Evolutionary conservation across 2,888 invertebrate genomes (phyloP).

Genomic region (Poecilobothrus nobilitatus): DNA sequence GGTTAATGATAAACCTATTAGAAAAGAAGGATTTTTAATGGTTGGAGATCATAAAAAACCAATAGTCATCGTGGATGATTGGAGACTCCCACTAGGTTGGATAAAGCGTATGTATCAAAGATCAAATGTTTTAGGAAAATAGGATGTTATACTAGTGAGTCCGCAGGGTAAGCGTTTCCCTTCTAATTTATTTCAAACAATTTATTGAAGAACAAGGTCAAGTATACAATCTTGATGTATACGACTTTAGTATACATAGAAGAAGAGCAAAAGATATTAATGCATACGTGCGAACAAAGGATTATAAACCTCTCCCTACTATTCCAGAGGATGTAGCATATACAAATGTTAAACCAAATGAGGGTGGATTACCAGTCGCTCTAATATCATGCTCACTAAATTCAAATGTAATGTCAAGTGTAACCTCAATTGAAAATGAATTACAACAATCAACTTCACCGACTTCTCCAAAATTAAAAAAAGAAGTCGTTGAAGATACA

Average conservation of each 20-base stretch:
- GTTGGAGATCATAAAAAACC: conserved; percentile 46
- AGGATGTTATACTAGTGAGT: conserved; percentile 68
- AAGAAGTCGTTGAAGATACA: not conserved
- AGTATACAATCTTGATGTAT: conserved; percentile 48
- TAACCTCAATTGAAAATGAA: conserved; percentile 13
- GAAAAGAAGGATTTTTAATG: conserved; percentile 44
- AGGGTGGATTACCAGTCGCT: conserved; percentile 14
- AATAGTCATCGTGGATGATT: conserved; percentile 60
- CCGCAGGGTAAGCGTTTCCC: conserved; percentile 55
- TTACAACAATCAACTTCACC: conserved; percentile 17
- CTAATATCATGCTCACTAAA: conserved; percentile 11
- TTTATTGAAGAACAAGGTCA: conserved; percentile 40
- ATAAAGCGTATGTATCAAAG: conserved; percentile 68
- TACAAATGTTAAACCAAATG: conserved; percentile 25
- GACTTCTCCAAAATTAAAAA: conserved; percentile 20
- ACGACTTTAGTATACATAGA: conserved; percentile 53
- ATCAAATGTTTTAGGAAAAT: conserved; percentile 63
- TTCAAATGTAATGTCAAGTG: not conserved
- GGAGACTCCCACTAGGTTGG: conserved; percentile 66
- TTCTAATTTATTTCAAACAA: conserved; percentile 50
- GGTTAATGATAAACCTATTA: conserved; percentile 62
- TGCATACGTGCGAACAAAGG: conserved; percentile 40
- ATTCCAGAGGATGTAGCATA: conserved; percentile 28
- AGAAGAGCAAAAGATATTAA: conserved; percentile 45
- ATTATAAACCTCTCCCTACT: conserved; percentile 36